phyloP scores from a whole-genome alignment of 1,140 invertebrate species.

The Hylaeus volcanicus region DNA sequence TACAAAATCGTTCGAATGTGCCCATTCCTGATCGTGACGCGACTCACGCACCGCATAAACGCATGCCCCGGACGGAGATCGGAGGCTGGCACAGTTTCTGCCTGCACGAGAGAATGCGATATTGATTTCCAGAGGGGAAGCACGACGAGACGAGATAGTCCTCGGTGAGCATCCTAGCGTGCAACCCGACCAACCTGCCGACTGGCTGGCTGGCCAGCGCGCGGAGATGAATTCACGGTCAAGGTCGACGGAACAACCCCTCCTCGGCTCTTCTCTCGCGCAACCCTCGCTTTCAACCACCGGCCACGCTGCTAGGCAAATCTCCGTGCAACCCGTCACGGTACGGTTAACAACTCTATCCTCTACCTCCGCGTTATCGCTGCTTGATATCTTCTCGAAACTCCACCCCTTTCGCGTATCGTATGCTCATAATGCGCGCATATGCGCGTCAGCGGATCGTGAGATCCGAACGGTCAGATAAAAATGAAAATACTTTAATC shows the following conservation, averaged over 20 bases:
- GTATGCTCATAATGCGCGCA: not conserved
- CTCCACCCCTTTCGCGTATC: constrained; percentile 31
- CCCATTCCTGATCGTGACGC: no score
- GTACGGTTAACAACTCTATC: constrained; percentile 55
- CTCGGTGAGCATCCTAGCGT: constrained; percentile 48
- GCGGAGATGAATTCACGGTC: constrained; percentile 67
- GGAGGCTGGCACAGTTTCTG: constrained; percentile 26
- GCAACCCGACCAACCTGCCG: constrained; percentile 31
- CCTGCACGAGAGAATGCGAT: not conserved
- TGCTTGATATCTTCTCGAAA: constrained; percentile 18
- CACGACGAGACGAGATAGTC: constrained; percentile 41
- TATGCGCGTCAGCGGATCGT: not conserved
- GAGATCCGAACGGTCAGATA: not conserved
- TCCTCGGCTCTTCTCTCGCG: constrained; percentile 38
- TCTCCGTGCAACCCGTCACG: constrained; percentile 48
- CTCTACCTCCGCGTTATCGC: constrained; percentile 30
- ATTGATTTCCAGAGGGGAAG: not conserved
- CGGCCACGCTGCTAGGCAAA: constrained; percentile 8
- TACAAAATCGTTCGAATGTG: no score
- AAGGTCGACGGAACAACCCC: constrained; percentile 66
- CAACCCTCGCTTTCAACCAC: constrained; percentile 62
- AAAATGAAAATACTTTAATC: constrained; percentile 15
- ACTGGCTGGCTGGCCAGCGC: not conserved
- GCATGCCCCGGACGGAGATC: not conserved
- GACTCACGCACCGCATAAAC: not conserved